A percentile compares a stretch with the other conserved stretches of the same genome.
These are phyloP conservation scores for Dicentrarchus labrax DNA, from an alignment of 2,113 vertebrate species.

Conservation along the genomic window DNA sequence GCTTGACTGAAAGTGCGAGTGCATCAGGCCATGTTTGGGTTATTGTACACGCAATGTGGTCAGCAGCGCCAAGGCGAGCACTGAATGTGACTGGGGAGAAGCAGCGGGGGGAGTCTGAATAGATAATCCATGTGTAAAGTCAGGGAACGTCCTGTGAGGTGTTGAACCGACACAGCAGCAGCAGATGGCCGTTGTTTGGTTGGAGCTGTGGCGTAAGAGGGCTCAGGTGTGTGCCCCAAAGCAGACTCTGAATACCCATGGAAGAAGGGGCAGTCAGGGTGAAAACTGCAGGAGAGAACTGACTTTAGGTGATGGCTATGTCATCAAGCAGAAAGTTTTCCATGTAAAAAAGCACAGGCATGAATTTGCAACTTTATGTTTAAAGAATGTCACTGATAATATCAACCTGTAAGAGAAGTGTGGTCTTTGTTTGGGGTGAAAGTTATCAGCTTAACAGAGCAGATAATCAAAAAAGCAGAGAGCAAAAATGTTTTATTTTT, in stretches of 20 bases:
- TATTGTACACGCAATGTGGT: constrained; percentile 30
- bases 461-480: constrained; percentile 58
- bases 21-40: constrained; percentile 7
- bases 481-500: constrained; percentile 42
- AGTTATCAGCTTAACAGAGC: constrained; percentile 52
- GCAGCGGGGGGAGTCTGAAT: constrained; percentile 41
- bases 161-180: constrained; percentile 57
- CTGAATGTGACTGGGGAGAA: constrained; percentile 29
- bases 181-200: constrained; percentile 78
- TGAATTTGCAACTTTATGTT: neutral
- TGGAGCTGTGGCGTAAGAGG: constrained; percentile 69
- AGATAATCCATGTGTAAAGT: constrained; percentile 69
- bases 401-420: neutral
- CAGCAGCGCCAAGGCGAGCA: constrained; percentile 19
- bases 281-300: constrained; percentile 34
- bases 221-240: constrained; percentile 81
- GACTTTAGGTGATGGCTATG: constrained; percentile 18
- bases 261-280: constrained; percentile 49
- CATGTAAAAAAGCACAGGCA: constrained; percentile 1
- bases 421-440: neutral
- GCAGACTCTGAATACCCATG: constrained; percentile 62
- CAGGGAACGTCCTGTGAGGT: constrained; percentile 68
- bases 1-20: constrained; percentile 9
- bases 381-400: neutral
- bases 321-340: constrained; percentile 10